Percentiles rank a stretch among this genome's conserved stretches.
These are phyloP conservation scores for Tenthredo distinguenda DNA, from an alignment of 2,888 invertebrate species.

Conservation along the genomic window DNA sequence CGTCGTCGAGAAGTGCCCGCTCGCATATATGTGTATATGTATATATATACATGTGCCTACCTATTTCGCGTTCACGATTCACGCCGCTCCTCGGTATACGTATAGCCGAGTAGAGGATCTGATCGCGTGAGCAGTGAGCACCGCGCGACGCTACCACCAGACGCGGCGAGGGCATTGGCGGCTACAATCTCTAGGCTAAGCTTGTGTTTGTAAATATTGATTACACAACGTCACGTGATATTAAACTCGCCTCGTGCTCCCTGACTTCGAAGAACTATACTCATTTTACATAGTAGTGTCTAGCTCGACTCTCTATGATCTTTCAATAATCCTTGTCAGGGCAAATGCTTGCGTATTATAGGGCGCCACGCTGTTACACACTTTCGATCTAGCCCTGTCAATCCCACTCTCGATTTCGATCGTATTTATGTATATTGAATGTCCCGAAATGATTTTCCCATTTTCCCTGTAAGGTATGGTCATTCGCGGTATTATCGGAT, in stretches of 20 bases:
- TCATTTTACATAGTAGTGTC: not conserved
- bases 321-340: not conserved
- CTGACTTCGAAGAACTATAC: slow-evolving; percentile 7
- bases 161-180: slow-evolving; percentile 43
- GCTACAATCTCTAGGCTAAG: slow-evolving; percentile 42
- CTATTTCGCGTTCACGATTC: slow-evolving; percentile 13
- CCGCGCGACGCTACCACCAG: not conserved
- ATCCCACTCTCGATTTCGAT: not conserved
- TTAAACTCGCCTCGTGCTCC: not conserved
- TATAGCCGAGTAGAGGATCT: not conserved
- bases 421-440: not conserved
- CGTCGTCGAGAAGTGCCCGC: slow-evolving; percentile 12
- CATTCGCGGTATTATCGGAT: no score
- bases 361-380: not conserved
- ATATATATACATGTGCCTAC: not conserved
- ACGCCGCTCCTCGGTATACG: not conserved
- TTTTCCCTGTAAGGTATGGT: not conserved
- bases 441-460: not conserved
- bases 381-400: not conserved
- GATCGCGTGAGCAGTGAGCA: slow-evolving; percentile 37
- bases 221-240: slow-evolving; percentile 49
- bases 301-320: not conserved
- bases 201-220: slow-evolving; percentile 53
- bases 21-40: not conserved
- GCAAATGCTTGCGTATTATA: not conserved